Evolutionary conservation across 2,113 vertebrate genomes (phyloP).

Genomic region (Pandion haliaetus): DNA sequence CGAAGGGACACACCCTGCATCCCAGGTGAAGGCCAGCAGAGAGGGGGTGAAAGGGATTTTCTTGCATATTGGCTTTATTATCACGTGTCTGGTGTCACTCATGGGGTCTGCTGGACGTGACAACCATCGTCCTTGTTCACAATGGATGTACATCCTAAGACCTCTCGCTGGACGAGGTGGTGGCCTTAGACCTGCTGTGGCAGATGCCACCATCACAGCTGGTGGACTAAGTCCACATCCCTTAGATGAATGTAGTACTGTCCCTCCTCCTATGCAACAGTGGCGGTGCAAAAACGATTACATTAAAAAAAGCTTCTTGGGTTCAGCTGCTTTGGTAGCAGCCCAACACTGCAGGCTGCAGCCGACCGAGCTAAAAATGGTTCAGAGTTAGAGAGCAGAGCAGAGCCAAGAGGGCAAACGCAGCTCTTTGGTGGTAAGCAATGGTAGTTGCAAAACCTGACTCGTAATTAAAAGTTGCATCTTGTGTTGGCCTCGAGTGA

Average conservation of each 20-base stretch:
- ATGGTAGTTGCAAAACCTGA: neutral
- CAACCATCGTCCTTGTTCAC: neutral
- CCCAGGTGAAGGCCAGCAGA: neutral
- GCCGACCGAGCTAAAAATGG: neutral
- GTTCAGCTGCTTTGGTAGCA: neutral
- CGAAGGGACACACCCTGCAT: neutral
- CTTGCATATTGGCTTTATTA: neutral
- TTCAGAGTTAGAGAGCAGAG: neutral
- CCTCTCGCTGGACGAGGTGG: neutral
- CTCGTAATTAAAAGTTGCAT: neutral
- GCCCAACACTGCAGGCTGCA: neutral
- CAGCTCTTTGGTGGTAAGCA: accelerated
- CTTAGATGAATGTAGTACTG: accelerated
- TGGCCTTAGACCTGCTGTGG: neutral
- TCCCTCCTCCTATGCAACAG: neutral
- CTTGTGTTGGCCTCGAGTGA: neutral
- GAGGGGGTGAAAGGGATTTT: neutral
- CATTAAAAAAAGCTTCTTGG: neutral
- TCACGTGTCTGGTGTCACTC: neutral
- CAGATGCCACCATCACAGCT: neutral
- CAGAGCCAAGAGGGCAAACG: accelerated
- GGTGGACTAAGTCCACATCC: neutral
- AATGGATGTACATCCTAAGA: accelerated
- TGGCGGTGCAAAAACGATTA: accelerated
- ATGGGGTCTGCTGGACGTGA: neutral